Evolutionary conservation across 2,797 vertebrate species (phyloP).

Genomic region (Girardinus metallicus): DNA sequence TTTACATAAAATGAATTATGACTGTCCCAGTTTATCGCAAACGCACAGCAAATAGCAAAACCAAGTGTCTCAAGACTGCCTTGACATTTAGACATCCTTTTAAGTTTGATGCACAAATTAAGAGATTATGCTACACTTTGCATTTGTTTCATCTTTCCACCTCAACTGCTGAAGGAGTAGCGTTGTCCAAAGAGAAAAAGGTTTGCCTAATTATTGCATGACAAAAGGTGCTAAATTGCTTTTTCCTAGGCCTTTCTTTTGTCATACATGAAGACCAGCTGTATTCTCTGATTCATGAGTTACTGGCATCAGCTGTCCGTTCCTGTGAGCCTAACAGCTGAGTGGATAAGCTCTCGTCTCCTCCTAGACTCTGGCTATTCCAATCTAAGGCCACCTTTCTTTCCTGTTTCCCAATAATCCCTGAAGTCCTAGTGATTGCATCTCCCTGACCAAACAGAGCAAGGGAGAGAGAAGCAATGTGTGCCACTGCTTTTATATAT

Average conservation of each 20-base stretch:
- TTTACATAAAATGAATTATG: constrained; percentile 43
- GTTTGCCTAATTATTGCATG: constrained; percentile 25
- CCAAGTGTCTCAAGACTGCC: constrained; percentile 19
- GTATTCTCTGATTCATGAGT: constrained; percentile 53
- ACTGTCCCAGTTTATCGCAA: constrained; percentile 31
- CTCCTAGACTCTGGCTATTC: constrained; percentile 64
- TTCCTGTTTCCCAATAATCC: constrained; percentile 41
- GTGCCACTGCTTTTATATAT: constrained; percentile 32
- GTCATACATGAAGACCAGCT: constrained; percentile 48
- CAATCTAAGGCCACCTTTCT: constrained; percentile 64
- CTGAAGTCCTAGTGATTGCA: constrained; percentile 71
- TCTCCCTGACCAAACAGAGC: constrained; percentile 59
- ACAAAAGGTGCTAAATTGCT: constrained; percentile 49
- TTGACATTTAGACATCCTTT: constrained; percentile 47
- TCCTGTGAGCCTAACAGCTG: constrained; percentile 63
- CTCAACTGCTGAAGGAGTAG: constrained; percentile 4
- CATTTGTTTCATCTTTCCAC: constrained; percentile 13
- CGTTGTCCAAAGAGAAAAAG: neutral
- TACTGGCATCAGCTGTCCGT: constrained; percentile 63
- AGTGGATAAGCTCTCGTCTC: constrained; percentile 64
- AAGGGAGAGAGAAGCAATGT: constrained; percentile 35
- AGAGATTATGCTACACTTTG: constrained; percentile 13
- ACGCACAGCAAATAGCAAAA: constrained; percentile 35
- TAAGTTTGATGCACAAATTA: constrained; percentile 28
- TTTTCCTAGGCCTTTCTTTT: constrained; percentile 46